These are phyloP conservation scores for Oostethus manadensis DNA, from an alignment of 2,113 vertebrate genomes.

Conservation along the genomic window DNA sequence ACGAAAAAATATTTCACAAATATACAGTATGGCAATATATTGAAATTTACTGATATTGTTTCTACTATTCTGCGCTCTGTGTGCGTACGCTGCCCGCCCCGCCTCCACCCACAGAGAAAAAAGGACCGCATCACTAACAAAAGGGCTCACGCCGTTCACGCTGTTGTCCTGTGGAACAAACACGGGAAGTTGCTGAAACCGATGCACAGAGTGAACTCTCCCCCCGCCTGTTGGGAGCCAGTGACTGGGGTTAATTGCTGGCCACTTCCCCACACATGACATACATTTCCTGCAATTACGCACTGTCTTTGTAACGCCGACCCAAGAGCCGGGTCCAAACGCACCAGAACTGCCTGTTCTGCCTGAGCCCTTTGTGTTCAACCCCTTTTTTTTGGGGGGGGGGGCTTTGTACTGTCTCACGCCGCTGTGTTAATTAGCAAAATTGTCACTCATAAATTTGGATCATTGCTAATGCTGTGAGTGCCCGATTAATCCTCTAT, in stretches of 20 bases:
- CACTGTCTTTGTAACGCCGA: constrained; percentile 23
- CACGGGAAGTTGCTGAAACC: no score
- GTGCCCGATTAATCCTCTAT: constrained; percentile 10
- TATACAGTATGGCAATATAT: no score
- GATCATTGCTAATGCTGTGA: constrained; percentile 44
- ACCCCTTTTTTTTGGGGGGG: constrained; percentile 16
- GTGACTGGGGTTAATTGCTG: neutral
- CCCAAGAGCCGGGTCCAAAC: constrained; percentile 36
- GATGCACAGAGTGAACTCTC: no score
- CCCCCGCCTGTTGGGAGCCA: no score
- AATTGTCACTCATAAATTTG: constrained; percentile 62
- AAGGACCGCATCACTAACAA: no score
- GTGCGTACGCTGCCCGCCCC: no score
- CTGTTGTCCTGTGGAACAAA: no score
- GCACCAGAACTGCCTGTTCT: constrained; percentile 29
- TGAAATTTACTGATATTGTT: no score
- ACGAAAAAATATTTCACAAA: no score
- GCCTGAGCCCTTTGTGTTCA: constrained; percentile 41
- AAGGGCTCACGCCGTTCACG: no score
- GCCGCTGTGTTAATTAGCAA: constrained; percentile 51
- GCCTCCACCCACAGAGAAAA: no score
- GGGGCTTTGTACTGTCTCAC: constrained; percentile 40
- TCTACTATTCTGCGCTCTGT: no score
- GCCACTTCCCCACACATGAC: neutral
- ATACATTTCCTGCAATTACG: constrained; percentile 9